These are phyloP conservation scores for Toxotes jaculatrix DNA, from an alignment of 2,113 vertebrate genomes.

Conservation along the genomic window DNA sequence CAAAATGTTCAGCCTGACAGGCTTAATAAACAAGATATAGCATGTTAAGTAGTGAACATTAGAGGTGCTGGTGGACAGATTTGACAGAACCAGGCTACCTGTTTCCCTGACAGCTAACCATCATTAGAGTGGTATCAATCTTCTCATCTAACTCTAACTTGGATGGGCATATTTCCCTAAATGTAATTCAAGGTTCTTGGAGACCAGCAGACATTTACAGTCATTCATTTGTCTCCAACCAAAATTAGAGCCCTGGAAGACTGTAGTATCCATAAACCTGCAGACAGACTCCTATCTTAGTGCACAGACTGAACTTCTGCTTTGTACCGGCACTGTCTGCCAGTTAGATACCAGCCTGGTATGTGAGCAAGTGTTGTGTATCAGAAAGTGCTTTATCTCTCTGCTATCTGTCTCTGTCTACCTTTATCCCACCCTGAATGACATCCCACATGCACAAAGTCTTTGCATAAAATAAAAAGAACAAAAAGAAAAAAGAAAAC, in stretches of 20 bases:
- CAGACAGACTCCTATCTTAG: not conserved
- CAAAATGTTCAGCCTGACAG: no score
- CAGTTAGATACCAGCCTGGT: slow-evolving; percentile 2
- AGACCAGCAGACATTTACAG: no score
- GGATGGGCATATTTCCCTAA: no score
- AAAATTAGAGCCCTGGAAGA: not conserved
- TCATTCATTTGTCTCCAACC: no score
- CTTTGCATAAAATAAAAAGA: not conserved
- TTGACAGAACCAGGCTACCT: not conserved
- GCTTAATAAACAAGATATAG: no score
- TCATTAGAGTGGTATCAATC: not conserved
- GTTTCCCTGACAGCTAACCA: not conserved
- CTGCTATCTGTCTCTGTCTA: not conserved
- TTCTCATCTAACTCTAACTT: not conserved
- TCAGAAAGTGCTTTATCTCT: no score
- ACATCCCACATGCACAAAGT: not conserved
- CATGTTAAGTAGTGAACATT: no score
- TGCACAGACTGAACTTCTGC: not conserved
- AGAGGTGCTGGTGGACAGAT: no score
- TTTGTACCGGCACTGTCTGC: not conserved
- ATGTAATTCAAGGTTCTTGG: no score
- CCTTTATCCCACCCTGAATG: not conserved
- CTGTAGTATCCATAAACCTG: not conserved
- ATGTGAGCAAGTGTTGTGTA: slow-evolving; percentile 38
- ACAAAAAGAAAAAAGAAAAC: not conserved